Percentiles rank a stretch among this genome's conserved stretches.
Conservation (phyloP, 2,888 invertebrate genomes). For the Epinotia brunnichana region DNA sequence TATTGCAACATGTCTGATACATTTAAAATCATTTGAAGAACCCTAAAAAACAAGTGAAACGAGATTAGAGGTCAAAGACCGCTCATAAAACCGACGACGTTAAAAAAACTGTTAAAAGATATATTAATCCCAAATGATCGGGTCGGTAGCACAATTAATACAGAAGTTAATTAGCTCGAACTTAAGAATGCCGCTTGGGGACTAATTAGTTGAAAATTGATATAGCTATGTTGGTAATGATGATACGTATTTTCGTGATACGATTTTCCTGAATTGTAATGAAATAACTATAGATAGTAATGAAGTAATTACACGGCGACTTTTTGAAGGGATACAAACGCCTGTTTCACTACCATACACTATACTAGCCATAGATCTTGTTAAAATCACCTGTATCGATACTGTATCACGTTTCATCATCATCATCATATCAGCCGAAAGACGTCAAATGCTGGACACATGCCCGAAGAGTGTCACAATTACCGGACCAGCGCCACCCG, state of each 20-base stretch:
- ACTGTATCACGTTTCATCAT: no score
- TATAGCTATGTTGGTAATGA: conserved; percentile 5
- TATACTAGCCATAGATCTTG: no score
- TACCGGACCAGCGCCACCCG: no score
- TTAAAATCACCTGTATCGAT: no score
- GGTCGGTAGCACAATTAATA: conserved; percentile 36
- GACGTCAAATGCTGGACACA: no score
- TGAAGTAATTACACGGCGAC: no score
- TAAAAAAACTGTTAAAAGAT: conserved; percentile 29
- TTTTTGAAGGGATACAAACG: no score
- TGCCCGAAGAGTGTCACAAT: no score
- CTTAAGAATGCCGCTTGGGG: not conserved
- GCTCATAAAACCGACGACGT: conserved; percentile 32
- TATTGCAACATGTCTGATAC: not conserved
- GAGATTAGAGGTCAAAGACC: conserved; percentile 33
- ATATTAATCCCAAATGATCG: conserved; percentile 32
- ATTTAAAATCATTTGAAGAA: not conserved
- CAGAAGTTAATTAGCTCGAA: conserved; percentile 21
- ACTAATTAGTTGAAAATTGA: conserved; percentile 25
- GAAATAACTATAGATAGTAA: not conserved
- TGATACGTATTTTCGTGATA: not conserved
- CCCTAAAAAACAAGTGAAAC: conserved; percentile 25
- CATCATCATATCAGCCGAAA: no score
- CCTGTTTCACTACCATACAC: no score
- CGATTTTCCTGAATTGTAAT: no score